Conservation (phyloP, 2,797 vertebrate species). For the Enteromius viviparus region DNA sequence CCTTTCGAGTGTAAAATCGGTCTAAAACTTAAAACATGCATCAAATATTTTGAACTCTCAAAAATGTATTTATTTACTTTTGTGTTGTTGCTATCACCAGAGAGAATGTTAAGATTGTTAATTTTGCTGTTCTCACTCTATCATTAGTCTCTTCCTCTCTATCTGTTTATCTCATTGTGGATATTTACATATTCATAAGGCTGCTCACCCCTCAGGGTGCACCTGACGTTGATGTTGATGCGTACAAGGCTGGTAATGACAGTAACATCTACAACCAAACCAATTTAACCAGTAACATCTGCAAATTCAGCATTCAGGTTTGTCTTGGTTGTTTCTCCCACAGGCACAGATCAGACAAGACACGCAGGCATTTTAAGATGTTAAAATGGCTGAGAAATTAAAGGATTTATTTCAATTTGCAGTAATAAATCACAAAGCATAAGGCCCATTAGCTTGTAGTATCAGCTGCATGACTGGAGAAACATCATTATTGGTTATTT, state of each 20-base stretch:
- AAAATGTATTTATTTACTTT: neutral
- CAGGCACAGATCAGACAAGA: neutral
- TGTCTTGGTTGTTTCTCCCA: neutral
- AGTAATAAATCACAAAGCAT: conserved; percentile 15
- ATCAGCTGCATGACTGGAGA: conserved; percentile 17
- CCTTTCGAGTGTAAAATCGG: too few species aligned
- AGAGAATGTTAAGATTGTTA: neutral
- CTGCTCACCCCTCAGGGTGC: conserved; percentile 18
- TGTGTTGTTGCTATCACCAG: neutral
- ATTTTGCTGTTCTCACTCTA: neutral
- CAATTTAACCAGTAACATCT: conserved; percentile 24
- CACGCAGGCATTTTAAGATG: neutral
- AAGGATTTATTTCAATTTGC: conserved; percentile 12
- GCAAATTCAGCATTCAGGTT: neutral
- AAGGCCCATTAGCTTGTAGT: conserved; percentile 12
- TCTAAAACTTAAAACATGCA: neutral
- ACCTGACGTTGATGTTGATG: conserved; percentile 51
- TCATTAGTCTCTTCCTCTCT: neutral
- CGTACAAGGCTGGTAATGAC: conserved; percentile 14
- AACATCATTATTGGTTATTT: conserved; percentile 31
- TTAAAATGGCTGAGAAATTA: conserved; percentile 2
- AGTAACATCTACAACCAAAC: conserved; percentile 43
- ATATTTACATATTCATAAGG: conserved; percentile 37
- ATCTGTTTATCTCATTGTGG: conserved; percentile 1
- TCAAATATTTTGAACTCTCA: neutral